phyloP scores from a whole-genome alignment of 2,113 vertebrate species.

The Neogobius melanostomus region DNA sequence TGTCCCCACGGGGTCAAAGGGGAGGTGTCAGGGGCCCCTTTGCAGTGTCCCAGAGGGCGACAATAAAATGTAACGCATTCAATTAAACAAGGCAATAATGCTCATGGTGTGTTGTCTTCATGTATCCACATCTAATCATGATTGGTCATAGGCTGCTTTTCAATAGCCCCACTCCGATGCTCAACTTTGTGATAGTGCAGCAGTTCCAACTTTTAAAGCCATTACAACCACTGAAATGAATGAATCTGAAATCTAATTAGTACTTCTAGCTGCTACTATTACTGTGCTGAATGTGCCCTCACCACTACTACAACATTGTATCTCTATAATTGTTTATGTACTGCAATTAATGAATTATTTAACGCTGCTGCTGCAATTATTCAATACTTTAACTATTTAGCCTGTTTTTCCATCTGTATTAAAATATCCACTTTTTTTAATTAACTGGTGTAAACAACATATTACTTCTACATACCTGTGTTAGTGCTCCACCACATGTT shows the following conservation, averaged over 20 bases:
- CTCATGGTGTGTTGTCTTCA: neutral
- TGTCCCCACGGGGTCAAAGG: neutral
- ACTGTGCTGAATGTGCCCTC: no score
- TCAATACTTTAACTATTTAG: no score
- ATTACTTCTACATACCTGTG: neutral
- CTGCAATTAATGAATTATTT: no score
- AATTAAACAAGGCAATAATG: neutral
- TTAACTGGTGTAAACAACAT: neutral
- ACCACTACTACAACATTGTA: neutral
- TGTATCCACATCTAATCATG: no score
- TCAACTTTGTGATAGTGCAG: neutral
- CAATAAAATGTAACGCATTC: neutral
- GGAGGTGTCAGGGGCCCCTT: neutral
- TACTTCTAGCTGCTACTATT: no score
- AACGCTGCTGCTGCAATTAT: no score
- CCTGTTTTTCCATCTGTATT: no score
- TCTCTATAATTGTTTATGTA: no score
- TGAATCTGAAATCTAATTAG: no score
- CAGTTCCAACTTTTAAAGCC: neutral
- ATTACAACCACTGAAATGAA: neutral
- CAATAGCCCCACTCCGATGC: no score
- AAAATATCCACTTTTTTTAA: no score
- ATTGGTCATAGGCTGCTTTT: no score
- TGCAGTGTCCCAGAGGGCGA: neutral
- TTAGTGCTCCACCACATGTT: neutral